Percentiles rank a stretch among this genome's conserved stretches.
phyloP scores from a whole-genome alignment of 2,888 invertebrate species.

The Syrista parreyssii region DNA sequence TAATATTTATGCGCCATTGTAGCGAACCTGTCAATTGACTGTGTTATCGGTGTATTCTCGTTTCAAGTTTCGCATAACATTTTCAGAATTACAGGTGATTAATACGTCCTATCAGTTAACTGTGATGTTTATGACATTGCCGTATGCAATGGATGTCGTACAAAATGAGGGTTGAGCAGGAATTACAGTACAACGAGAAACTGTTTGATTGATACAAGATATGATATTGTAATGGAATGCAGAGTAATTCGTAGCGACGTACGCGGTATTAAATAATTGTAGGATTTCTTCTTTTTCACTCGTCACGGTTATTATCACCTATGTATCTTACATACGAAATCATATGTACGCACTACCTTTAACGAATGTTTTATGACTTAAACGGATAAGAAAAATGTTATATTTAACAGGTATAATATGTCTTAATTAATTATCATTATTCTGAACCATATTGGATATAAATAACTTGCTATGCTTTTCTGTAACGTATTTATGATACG shows the following conservation, averaged over 20 bases:
- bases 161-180: background rate
- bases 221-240: background rate
- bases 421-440: background rate
- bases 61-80: background rate
- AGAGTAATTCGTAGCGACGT: background rate
- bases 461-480: background rate
- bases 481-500: background rate
- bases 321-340: background rate
- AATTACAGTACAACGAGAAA: background rate
- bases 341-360: background rate
- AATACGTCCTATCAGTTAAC: background rate
- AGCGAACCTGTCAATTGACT: slow-evolving; percentile 22
- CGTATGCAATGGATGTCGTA: background rate
- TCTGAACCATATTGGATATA: background rate
- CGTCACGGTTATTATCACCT: background rate
- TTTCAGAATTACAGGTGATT: background rate
- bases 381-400: background rate
- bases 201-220: background rate
- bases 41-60: slow-evolving; percentile 7
- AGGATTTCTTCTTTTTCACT: background rate
- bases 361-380: background rate
- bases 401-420: background rate
- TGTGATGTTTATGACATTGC: background rate
- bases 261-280: background rate
- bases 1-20: slow-evolving; percentile 18